Conservation (phyloP, 1,140 invertebrate species). For the Batillaria attramentaria region DNA sequence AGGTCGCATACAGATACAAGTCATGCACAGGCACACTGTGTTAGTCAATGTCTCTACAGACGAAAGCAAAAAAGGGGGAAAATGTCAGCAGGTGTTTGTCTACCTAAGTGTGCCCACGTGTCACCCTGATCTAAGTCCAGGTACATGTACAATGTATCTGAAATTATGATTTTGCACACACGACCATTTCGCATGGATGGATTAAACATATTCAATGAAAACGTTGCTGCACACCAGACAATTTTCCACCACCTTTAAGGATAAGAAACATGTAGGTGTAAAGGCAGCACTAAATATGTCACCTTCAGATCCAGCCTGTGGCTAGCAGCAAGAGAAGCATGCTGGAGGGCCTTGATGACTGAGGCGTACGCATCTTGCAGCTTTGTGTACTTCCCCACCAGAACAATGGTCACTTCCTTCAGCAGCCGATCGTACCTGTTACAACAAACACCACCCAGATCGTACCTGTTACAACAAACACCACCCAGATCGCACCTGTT, state of each 20-base stretch:
- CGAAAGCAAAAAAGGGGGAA: neutral
- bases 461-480: too few species aligned
- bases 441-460: too few species aligned
- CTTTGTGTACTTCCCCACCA: conserved; percentile 99
- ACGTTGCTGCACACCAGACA: neutral
- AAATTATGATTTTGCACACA: too few species aligned
- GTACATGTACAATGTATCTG: too few species aligned
- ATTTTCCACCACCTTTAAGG: neutral
- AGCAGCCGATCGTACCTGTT: conserved; percentile 67
- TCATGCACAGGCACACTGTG: too few species aligned
- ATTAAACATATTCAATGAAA: neutral
- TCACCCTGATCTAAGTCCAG: too few species aligned
- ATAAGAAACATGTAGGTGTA: neutral
- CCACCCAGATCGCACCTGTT: too few species aligned
- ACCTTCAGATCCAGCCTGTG: conserved; percentile 87
- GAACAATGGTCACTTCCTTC: conserved; percentile 89
- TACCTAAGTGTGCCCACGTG: neutral
- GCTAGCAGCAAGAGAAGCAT: conserved; percentile 88
- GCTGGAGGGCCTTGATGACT: conserved; percentile 94
- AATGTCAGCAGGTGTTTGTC: neutral
- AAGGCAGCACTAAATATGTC: conserved; percentile 77
- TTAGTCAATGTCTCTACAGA: too few species aligned
- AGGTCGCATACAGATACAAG: too few species aligned
- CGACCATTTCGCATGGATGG: too few species aligned
- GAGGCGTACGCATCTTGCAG: conserved; percentile 97